phyloP scores from a whole-genome alignment of 2,888 invertebrate genomes.

The Conus canariensis region DNA sequence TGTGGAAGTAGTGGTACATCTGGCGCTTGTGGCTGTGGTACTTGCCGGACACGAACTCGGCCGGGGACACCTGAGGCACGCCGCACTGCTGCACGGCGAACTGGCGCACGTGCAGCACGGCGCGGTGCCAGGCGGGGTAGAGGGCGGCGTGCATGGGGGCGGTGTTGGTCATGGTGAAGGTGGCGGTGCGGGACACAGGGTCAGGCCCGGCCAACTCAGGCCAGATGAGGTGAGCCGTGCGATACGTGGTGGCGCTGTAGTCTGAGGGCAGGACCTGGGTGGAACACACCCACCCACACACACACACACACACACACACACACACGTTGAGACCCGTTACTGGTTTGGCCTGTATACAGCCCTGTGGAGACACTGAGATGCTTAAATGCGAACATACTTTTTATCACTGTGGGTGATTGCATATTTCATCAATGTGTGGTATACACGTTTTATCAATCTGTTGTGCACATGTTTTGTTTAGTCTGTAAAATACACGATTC shows the following conservation, averaged over 20 bases:
- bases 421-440: too few relatives aligned
- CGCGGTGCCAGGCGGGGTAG: slow-evolving; percentile 63
- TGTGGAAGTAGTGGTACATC: slow-evolving; percentile 38
- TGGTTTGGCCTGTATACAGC: neutral
- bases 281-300: neutral
- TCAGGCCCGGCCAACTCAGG: slow-evolving; percentile 64
- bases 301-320: neutral
- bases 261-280: slow-evolving; percentile 44
- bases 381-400: too few relatives aligned
- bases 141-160: slow-evolving; percentile 65
- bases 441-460: too few relatives aligned
- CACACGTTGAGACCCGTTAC: neutral
- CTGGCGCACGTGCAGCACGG: slow-evolving; percentile 55
- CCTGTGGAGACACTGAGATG: neutral
- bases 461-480: too few relatives aligned
- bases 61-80: slow-evolving; percentile 54
- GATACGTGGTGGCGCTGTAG: slow-evolving; percentile 56
- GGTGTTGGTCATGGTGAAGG: slow-evolving; percentile 68
- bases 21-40: neutral
- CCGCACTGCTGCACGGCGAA: slow-evolving; percentile 66
- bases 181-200: slow-evolving; percentile 58
- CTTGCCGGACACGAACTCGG: slow-evolving; percentile 24
- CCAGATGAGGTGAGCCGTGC: slow-evolving; percentile 61
- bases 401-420: too few relatives aligned
- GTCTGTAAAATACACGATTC: too few relatives aligned